phyloP scores from a whole-genome alignment of 2,113 vertebrate genomes.

The Setophaga kirtlandii region DNA sequence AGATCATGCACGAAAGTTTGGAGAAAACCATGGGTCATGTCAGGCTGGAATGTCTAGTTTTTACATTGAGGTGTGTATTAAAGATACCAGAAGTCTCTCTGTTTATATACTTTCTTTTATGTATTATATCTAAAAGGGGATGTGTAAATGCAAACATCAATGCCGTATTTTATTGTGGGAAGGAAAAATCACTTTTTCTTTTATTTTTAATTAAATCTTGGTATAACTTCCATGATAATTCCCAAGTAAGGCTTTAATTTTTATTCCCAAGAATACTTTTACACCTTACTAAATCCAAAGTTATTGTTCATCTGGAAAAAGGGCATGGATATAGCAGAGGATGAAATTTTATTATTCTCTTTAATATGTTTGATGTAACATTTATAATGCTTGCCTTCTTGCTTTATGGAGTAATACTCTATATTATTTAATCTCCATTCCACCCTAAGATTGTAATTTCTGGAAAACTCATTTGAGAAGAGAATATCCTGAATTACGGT shows the following conservation, averaged over 20 bases:
- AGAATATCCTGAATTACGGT: background rate
- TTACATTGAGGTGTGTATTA: conserved; percentile 77
- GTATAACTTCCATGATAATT: background rate
- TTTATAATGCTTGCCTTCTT: background rate
- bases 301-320: conserved; percentile 7
- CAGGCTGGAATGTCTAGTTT: conserved; percentile 87
- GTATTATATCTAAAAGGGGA: background rate
- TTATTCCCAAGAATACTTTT: background rate
- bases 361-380: background rate
- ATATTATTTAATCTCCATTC: background rate
- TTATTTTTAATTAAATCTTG: background rate
- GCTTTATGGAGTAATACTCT: background rate
- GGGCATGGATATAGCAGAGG: background rate
- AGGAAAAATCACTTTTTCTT: background rate
- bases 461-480: background rate
- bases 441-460: background rate
- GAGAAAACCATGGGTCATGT: conserved; percentile 80
- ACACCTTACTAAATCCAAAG: background rate
- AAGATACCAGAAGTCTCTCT: background rate
- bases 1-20: conserved; percentile 78
- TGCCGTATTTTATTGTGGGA: background rate
- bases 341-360: background rate
- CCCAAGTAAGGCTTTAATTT: background rate
- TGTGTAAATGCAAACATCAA: background rate
- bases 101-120: background rate